Evolutionary conservation across 1,140 invertebrate species (phyloP).

Genomic region (Drosophila trapezifrons): DNA sequence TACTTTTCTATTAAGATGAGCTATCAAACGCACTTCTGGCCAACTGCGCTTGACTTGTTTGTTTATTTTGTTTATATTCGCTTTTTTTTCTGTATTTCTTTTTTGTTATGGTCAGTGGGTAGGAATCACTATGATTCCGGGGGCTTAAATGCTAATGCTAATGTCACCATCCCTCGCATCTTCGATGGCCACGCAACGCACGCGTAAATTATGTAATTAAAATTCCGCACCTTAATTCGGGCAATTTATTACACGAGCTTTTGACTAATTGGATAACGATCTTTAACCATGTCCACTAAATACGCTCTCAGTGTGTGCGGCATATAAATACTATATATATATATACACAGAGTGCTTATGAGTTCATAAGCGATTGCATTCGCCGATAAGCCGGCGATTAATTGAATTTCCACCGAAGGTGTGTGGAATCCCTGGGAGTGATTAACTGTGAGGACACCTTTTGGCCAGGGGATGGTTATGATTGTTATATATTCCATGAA

Average conservation of each 20-base stretch:
- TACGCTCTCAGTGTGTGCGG: not conserved
- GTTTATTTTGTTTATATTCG: slow-evolving; percentile 47
- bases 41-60: slow-evolving; percentile 56
- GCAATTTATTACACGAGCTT: slow-evolving; percentile 82
- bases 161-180: slow-evolving; percentile 23
- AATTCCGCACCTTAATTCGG: slow-evolving; percentile 83
- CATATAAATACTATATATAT: no score
- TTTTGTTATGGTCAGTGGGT: slow-evolving; percentile 1
- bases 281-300: slow-evolving; percentile 69
- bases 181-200: slow-evolving; percentile 56
- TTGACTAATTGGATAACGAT: slow-evolving; percentile 83
- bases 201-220: slow-evolving; percentile 84
- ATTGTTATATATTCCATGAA: not conserved
- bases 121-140: slow-evolving; percentile 21
- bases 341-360: slow-evolving; percentile 38
- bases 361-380: slow-evolving; percentile 73
- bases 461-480: not conserved
- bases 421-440: slow-evolving; percentile 48
- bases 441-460: slow-evolving; percentile 32
- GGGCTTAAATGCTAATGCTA: slow-evolving; percentile 6
- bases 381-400: slow-evolving; percentile 67
- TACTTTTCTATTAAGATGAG: slow-evolving; percentile 84
- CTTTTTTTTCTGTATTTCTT: slow-evolving; percentile 18
- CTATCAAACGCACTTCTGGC: slow-evolving; percentile 77
- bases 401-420: slow-evolving; percentile 69